Conservation (phyloP, 2,888 invertebrate genomes). For the Drosophila multiciliata region DNA sequence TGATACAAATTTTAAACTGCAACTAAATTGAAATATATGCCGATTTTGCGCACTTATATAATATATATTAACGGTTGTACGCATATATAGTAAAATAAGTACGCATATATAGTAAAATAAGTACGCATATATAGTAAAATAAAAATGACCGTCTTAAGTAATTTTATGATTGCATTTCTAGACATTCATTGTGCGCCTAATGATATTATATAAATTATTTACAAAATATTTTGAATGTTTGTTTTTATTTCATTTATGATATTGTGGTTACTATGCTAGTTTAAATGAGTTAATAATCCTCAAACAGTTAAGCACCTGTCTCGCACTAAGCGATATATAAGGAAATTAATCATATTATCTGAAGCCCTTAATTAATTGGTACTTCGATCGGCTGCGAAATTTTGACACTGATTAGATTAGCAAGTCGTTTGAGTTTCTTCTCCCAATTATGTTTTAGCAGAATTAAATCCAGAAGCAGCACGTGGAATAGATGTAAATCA, state of each 20-base stretch:
- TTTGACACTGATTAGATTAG: not conserved
- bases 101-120: too few relatives aligned
- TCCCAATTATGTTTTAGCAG: not conserved
- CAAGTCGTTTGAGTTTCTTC: not conserved
- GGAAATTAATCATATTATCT: not conserved
- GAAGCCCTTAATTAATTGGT: not conserved
- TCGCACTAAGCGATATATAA: not conserved
- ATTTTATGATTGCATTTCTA: not conserved
- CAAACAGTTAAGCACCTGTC: not conserved
- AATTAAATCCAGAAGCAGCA: not conserved
- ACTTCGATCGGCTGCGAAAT: not conserved
- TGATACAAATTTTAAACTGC: not conserved
- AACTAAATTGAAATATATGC: not conserved
- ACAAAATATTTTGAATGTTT: not conserved
- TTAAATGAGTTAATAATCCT: not conserved
- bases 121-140: not conserved
- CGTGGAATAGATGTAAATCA: not conserved
- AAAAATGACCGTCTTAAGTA: not conserved
- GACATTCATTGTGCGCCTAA: not conserved
- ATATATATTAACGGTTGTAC: not conserved
- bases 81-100: not conserved
- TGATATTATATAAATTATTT: not conserved
- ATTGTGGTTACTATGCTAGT: too few relatives aligned
- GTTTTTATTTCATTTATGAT: not conserved
- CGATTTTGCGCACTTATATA: not conserved